Percentiles rank a stretch among this genome's conserved stretches.
These are phyloP conservation scores for Aricia artaxerxes DNA, from an alignment of 2,888 invertebrate species.

Conservation along the genomic window DNA sequence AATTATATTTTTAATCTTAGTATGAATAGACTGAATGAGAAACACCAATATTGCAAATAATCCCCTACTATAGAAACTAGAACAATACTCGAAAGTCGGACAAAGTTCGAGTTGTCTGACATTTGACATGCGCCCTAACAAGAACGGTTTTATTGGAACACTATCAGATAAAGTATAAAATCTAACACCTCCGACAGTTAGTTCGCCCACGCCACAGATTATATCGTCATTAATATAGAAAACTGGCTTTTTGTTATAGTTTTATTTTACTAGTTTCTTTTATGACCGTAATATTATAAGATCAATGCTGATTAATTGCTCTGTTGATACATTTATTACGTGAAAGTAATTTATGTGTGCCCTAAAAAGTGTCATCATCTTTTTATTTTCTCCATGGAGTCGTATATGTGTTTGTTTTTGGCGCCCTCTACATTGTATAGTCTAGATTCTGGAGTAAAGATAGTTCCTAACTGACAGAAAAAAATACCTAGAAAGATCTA, in stretches of 20 bases:
- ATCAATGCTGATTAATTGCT: conserved; percentile 17
- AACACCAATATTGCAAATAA: neutral
- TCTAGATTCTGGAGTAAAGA: no score
- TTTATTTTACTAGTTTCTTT: conserved; percentile 18
- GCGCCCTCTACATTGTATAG: no score
- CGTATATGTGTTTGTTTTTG: no score
- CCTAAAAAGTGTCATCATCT: neutral
- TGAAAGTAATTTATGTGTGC: conserved; percentile 20
- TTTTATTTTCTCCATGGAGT: neutral
- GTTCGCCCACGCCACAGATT: conserved; percentile 6
- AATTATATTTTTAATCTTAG: no score
- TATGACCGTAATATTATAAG: conserved; percentile 9
- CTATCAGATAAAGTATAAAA: neutral
- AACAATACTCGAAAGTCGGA: conserved; percentile 5
- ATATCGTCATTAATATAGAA: conserved; percentile 14
- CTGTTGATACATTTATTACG: conserved; percentile 21
- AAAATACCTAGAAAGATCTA: no score
- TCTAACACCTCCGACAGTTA: neutral
- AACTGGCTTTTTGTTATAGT: conserved; percentile 16
- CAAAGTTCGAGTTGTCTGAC: neutral
- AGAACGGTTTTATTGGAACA: conserved; percentile 22
- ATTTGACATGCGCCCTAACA: conserved; percentile 14
- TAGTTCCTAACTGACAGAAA: no score
- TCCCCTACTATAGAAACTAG: neutral
- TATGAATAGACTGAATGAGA: neutral